Percentiles rank a stretch among this genome's conserved stretches.
These are phyloP conservation scores for Notothenia coriiceps DNA, from an alignment of 2,113 vertebrate genomes.

Conservation along the genomic window DNA sequence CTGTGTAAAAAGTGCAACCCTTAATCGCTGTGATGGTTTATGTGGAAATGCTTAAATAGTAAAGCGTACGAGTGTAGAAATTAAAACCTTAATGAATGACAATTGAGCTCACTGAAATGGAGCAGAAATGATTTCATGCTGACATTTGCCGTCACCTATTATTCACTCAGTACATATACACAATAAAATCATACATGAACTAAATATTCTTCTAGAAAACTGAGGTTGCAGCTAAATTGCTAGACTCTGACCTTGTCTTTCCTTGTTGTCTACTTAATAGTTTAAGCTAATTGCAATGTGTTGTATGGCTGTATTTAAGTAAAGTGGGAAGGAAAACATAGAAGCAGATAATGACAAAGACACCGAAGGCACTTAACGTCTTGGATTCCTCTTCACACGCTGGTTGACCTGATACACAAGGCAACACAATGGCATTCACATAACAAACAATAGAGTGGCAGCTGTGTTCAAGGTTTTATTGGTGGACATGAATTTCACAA, in stretches of 20 bases:
- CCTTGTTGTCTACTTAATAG: neutral
- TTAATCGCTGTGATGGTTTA: neutral
- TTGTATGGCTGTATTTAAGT: neutral
- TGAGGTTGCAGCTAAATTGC: neutral
- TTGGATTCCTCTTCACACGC: neutral
- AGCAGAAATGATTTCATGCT: slow-evolving; percentile 3
- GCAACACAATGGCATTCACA: slow-evolving; percentile 25
- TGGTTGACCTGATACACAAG: slow-evolving; percentile 4
- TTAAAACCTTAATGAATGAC: neutral
- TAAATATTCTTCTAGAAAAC: slow-evolving; percentile 2
- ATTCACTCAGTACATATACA: neutral
- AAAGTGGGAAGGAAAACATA: neutral
- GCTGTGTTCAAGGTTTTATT: slow-evolving; percentile 57
- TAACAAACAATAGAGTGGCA: slow-evolving; percentile 16
- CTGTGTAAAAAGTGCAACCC: neutral
- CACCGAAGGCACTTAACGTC: slow-evolving; percentile 16
- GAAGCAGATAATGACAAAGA: slow-evolving; percentile 11
- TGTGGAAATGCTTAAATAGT: neutral
- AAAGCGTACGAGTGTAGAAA: neutral
- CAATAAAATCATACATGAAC: slow-evolving; percentile 14
- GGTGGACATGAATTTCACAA: slow-evolving; percentile 33
- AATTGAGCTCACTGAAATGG: neutral
- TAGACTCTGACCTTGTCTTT: slow-evolving; percentile 23
- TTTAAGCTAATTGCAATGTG: neutral
- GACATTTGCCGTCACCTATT: slow-evolving; percentile 2